Evolutionary conservation across 2,888 invertebrate species (phyloP).

Genomic region (Stenchaetothrips biformis): DNA sequence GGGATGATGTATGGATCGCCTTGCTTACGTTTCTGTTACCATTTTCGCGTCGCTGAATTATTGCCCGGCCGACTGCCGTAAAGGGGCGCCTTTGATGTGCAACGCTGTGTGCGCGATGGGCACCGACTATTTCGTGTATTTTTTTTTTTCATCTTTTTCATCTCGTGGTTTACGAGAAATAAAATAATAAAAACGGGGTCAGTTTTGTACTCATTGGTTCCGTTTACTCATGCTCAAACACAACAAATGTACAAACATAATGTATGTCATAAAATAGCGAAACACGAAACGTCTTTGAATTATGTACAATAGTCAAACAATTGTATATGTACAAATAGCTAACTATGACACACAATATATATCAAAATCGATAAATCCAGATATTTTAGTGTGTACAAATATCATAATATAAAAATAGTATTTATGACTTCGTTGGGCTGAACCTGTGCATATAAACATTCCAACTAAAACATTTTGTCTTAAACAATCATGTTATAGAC

Average conservation of each 20-base stretch:
- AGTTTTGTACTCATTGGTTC: slow-evolving; percentile 19
- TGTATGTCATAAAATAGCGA: not conserved
- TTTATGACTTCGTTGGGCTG: slow-evolving; percentile 23
- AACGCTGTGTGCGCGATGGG: not conserved
- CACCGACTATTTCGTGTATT: not conserved
- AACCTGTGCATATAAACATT: not conserved
- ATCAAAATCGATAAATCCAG: not conserved
- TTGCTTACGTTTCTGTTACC: not conserved
- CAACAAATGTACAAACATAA: slow-evolving; percentile 19
- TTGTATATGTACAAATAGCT: slow-evolving; percentile 16
- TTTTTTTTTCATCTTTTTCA: not conserved
- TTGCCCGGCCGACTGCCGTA: not conserved
- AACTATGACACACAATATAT: not conserved
- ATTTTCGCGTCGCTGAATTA: slow-evolving; percentile 7
- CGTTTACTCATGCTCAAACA: slow-evolving; percentile 19
- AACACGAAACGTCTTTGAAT: not conserved
- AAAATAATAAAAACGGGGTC: not conserved
- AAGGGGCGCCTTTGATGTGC: not conserved
- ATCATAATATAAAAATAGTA: not conserved
- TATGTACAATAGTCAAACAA: not conserved
- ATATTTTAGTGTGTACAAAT: not conserved
- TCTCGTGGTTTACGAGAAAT: not conserved
- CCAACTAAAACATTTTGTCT: not conserved
- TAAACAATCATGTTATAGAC: not conserved
- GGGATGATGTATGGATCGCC: slow-evolving; percentile 7